These are phyloP conservation scores for Beris morrisii DNA, from an alignment of 2,888 invertebrate species.

Conservation along the genomic window DNA sequence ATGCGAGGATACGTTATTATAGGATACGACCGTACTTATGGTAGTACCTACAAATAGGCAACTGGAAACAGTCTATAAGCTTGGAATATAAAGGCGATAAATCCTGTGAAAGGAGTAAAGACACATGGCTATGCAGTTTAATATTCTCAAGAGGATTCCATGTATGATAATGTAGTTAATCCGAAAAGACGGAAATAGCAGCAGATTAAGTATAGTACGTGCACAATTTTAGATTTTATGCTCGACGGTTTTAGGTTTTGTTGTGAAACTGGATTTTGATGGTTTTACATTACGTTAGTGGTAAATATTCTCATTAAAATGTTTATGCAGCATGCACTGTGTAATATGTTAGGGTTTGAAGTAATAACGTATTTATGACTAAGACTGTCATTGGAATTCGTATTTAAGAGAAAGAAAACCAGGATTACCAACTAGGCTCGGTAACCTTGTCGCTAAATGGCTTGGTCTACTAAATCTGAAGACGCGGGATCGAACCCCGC, in stretches of 20 bases:
- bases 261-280: constrained; percentile 24
- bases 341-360: too few species aligned
- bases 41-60: constrained; percentile 25
- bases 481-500: too few species aligned
- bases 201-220: constrained; percentile 38
- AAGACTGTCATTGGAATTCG: too few species aligned
- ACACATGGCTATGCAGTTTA: constrained; percentile 38
- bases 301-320: too few species aligned
- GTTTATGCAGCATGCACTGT: too few species aligned
- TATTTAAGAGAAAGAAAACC: too few species aligned
- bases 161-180: constrained; percentile 39
- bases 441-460: too few species aligned
- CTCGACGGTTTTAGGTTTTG: constrained; percentile 21
- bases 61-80: constrained; percentile 26
- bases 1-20: too few species aligned
- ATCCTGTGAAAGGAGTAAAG: constrained; percentile 35
- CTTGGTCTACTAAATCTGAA: too few species aligned
- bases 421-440: too few species aligned
- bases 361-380: too few species aligned
- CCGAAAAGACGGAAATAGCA: constrained; percentile 39
- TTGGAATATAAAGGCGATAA: constrained; percentile 34
- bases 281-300: constrained; percentile 15
- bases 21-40: too few species aligned
- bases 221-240: constrained; percentile 32
- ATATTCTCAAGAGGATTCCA: constrained; percentile 37